phyloP scores from a whole-genome alignment of 2,113 vertebrate species.

The Nymphicus hollandicus region DNA sequence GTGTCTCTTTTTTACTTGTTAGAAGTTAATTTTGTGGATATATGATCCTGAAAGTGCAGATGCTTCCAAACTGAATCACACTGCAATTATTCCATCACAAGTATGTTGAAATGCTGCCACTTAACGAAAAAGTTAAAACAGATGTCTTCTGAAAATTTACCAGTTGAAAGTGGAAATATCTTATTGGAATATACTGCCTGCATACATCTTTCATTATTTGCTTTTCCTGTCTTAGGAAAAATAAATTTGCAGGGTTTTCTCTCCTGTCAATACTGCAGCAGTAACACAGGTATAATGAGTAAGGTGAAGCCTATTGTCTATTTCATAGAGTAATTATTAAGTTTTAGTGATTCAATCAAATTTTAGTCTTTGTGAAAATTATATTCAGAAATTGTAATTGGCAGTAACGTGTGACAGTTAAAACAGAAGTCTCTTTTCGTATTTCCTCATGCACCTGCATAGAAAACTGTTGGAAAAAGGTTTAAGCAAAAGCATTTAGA shows the following conservation, averaged over 20 bases:
- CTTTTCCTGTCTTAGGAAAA: background rate
- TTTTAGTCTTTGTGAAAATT: background rate
- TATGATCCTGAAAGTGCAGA: conserved; percentile 44
- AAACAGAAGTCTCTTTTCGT: background rate
- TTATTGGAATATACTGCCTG: background rate
- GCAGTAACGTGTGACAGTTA: background rate
- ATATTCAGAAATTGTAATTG: background rate
- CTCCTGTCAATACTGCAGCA: background rate
- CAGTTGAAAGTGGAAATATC: background rate
- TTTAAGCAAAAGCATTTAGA: background rate
- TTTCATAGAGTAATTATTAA: background rate
- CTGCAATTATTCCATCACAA: background rate
- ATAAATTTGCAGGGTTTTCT: background rate
- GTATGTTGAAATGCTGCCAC: background rate
- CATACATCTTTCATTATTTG: background rate
- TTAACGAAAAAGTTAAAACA: background rate
- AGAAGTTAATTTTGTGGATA: background rate
- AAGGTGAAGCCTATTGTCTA: background rate
- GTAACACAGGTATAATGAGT: background rate
- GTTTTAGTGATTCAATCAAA: background rate
- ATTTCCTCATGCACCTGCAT: background rate
- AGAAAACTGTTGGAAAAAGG: background rate
- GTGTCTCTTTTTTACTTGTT: background rate
- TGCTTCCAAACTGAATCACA: background rate
- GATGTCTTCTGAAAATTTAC: background rate